Base-by-base conservation (phyloP, 2,113 vertebrate species). In the Lathamus discolor region DNA sequence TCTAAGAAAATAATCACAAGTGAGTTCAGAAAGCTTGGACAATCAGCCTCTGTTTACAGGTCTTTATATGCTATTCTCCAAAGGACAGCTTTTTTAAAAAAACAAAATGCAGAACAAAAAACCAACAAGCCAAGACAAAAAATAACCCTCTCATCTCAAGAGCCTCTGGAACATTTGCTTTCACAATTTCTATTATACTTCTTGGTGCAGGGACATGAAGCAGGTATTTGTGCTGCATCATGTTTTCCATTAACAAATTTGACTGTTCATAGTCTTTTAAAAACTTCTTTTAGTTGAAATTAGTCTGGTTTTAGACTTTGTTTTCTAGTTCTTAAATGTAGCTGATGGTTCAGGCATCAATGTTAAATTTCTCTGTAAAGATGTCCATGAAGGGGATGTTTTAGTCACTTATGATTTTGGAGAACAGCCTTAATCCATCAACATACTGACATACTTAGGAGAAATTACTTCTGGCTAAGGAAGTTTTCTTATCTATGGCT, bases 1-100 rank as follows among this genome's bases (percentile, higher is more conserved):
- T 94, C 76, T 90, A 74, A 88, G 92, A 83, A 90, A 70, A 86
- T 11, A 66, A 91, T 88, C 93, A 96, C 96, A 97, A 93, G 93
- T 95, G 94, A 93, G 91, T 98, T 97, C 95, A 93, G 87, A 96
- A 96, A 97, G 98, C 98, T 98, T 86, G 97, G 98, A 98, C 98
- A 98, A 98, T 98, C 98, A 98, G 78, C 90, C 90, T 97, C 94
- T 97, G 96, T 97, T 97, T 98, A 98, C 97, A 97, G 66, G 84
- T 93, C 55, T 91, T 96, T 97, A 88, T 94, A 97, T 95, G 96
- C 96, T 98, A 96, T 91, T 96, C 95, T 97, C 98, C 97, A 97
- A 97, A 98, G 97, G 94, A 95, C 96, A 94, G 73, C 57, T 90
- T 88, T 82, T 83, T 86, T 33, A 18, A 44, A 28, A 48, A 44